These are phyloP conservation scores for Nannoperca australis DNA, from an alignment of 2,797 vertebrate genomes.

Conservation along the genomic window DNA sequence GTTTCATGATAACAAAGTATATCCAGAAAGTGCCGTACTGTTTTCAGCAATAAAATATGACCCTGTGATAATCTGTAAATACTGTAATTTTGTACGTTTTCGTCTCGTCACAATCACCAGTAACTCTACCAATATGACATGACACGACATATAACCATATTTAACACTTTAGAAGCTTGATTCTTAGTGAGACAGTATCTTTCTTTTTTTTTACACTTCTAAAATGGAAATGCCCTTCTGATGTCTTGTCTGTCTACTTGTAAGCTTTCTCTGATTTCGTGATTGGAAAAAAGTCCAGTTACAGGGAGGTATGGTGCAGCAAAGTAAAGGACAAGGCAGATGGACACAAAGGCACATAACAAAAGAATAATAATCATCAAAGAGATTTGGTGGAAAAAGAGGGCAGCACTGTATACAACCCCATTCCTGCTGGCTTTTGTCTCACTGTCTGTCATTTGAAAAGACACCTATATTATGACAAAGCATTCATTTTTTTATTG, in stretches of 20 bases:
- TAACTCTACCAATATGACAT: not conserved
- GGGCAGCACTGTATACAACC: not conserved
- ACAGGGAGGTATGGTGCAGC: constrained; percentile 8
- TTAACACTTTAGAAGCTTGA: not conserved
- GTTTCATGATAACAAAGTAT: not conserved
- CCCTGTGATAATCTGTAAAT: not conserved
- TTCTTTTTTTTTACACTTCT: not conserved
- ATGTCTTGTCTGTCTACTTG: not conserved
- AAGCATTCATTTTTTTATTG: not conserved
- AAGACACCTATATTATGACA: constrained; percentile 38
- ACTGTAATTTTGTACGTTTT: not conserved
- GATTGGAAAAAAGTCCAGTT: not conserved
- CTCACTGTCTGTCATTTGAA: constrained; percentile 25
- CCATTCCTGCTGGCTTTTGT: constrained; percentile 32
- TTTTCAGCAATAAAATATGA: not conserved
- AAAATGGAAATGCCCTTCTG: not conserved
- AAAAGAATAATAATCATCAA: constrained; percentile 28
- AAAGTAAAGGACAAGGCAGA: constrained; percentile 9
- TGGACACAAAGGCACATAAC: constrained; percentile 6
- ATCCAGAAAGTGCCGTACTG: not conserved
- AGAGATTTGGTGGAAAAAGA: constrained; percentile 15
- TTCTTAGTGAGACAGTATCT: not conserved
- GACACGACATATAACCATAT: not conserved
- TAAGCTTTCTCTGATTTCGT: not conserved
- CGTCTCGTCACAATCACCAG: not conserved